These are phyloP conservation scores for Mormyrus proboscirostris DNA, from an alignment of 2,797 vertebrate species.

Conservation along the genomic window DNA sequence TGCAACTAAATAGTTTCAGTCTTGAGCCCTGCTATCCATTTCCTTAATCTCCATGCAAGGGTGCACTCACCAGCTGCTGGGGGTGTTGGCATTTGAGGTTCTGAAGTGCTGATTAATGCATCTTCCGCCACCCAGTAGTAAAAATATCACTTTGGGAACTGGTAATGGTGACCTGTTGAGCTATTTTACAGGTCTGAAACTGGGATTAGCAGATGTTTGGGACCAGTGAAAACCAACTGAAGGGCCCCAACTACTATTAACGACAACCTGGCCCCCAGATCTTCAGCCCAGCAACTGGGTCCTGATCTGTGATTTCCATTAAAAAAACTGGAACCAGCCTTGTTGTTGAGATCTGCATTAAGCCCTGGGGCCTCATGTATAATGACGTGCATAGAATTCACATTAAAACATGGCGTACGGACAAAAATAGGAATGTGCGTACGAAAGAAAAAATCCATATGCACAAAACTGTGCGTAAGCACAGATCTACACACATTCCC, in stretches of 20 bases:
- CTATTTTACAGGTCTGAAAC: not conserved
- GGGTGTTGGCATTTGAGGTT: not conserved
- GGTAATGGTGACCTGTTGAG: not conserved
- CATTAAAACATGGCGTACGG: too few species aligned
- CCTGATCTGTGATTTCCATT: not conserved
- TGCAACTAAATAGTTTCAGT: not conserved
- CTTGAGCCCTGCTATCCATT: not conserved
- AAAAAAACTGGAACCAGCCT: not conserved
- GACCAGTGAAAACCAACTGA: not conserved
- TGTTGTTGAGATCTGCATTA: not conserved
- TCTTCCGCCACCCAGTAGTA: not conserved
- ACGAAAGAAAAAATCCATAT: too few species aligned
- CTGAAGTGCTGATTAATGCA: not conserved
- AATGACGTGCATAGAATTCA: too few species aligned
- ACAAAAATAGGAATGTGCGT: too few species aligned
- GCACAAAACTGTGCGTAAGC: too few species aligned
- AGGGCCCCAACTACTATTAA: not conserved
- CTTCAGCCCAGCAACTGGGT: too few species aligned
- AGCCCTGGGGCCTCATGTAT: too few species aligned
- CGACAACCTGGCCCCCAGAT: not conserved
- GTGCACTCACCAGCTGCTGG: not conserved
- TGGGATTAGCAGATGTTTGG: not conserved
- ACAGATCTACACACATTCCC: too few species aligned
- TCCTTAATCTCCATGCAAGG: not conserved
- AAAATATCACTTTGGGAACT: not conserved